Base-by-base conservation (phyloP, 2,113 vertebrate species). In the Sula dactylatra region DNA sequence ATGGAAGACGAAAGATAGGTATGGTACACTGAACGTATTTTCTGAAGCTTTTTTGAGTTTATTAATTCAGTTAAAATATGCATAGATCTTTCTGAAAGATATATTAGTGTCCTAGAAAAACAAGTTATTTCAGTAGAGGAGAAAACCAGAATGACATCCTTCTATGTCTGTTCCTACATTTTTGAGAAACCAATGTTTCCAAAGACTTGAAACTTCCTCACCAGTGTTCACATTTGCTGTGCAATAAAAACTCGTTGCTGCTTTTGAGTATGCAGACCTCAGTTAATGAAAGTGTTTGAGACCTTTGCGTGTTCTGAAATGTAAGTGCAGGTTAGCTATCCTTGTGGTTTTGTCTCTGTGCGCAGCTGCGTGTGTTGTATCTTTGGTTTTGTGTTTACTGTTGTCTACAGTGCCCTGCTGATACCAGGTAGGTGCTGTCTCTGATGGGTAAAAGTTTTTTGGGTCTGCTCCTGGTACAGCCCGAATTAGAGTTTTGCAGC, bases 151-250 rank as follows among this genome's bases (percentile, higher is more conserved):
- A 65, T 14, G 5, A 58, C 5, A 5, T 58, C 20, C 12, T 6
- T 58, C 7, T 40, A 40, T 22, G 36, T 38, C 61, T 55, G 11
- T 76, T 83, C 16, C 24, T 50, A 21, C 18, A 3, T 65, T 84
- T 76, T 32, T 10, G 42, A 86, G 50, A 82, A 61, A 74, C 16
- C 20, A n/a, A 16, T 3, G 1, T 74, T 91, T 82, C 76, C 49
- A 62, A 64, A 86, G 49, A 14, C 31, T 40, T 61, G 19, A 31
- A 49, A 38, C 47, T 87, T 89, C 32, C 14, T 88, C 20, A 7
- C 18, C 16, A 5, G 22, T 52, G 19, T 56, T 89, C 14, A 12
- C 1, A 0, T 49, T 81, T 0, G 0, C 24, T 61, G 16, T n/a
- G 66, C 69, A 62, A 20, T 31, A 62, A 86, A 79, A 86, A 44